These are phyloP conservation scores for Drosophila lutescens DNA, from an alignment of 2,888 invertebrate species.

Conservation along the genomic window DNA sequence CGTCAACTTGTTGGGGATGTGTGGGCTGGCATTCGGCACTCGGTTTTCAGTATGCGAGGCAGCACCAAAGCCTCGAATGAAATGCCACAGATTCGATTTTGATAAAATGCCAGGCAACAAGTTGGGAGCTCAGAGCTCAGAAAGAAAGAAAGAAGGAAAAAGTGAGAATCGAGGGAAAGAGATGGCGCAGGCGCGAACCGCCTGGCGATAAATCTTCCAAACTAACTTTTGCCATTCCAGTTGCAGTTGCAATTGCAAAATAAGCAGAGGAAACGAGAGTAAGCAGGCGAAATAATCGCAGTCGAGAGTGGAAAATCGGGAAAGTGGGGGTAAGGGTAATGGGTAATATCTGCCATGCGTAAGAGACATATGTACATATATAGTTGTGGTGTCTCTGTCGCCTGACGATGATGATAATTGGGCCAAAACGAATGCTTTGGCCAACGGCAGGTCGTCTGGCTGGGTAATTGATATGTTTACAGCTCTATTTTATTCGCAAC, in stretches of 20 bases:
- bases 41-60: conserved; percentile 17
- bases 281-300: conserved; percentile 10
- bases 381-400: conserved; percentile 1
- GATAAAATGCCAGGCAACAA: conserved; percentile 74
- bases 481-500: conserved; percentile 64
- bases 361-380: conserved; percentile 3
- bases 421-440: conserved; percentile 62
- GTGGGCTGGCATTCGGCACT: conserved; percentile 55
- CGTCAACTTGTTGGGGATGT: conserved; percentile 50
- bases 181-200: conserved; percentile 18
- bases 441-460: conserved; percentile 23
- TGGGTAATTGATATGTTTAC: conserved; percentile 74
- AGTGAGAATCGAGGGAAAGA: conserved; percentile 56
- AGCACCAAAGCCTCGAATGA: conserved; percentile 54
- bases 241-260: conserved; percentile 4
- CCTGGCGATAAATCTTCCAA: conserved; percentile 26
- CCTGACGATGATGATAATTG: conserved; percentile 46
- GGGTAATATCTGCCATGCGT: conserved; percentile 27
- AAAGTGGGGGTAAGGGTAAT: neutral
- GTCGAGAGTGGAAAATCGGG: conserved; percentile 4
- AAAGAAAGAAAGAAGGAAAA: conserved; percentile 54
- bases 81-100: conserved; percentile 75
- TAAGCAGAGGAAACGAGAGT: conserved; percentile 25
- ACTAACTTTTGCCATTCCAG: conserved; percentile 23
- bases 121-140: conserved; percentile 53